These are phyloP conservation scores for Tragelaphus strepsiceros DNA, from an alignment of 2,113 vertebrate species.

Conservation along the genomic window DNA sequence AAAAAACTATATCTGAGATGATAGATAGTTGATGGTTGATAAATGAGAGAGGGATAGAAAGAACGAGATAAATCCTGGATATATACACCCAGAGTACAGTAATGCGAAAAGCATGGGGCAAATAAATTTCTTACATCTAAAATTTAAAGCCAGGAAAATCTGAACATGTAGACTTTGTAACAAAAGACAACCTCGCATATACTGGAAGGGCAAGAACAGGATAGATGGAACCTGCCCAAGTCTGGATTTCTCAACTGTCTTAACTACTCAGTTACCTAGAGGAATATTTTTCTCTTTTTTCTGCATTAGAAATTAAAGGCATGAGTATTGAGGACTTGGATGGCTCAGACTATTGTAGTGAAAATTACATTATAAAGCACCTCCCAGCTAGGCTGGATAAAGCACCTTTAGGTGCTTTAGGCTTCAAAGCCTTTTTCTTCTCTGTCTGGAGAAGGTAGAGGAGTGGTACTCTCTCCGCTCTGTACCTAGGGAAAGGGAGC, in stretches of 20 bases:
- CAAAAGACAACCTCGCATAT: not conserved
- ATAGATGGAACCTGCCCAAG: not conserved
- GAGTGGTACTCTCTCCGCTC: not conserved
- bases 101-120: not conserved
- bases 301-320: slow-evolving; percentile 8
- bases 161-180: not conserved
- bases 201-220: not conserved
- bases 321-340: not conserved
- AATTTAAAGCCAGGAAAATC: slow-evolving; percentile 2
- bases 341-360: not conserved
- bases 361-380: not conserved
- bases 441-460: not conserved
- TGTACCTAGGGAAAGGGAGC: not conserved
- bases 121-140: not conserved
- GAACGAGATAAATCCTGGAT: not conserved
- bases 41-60: not conserved
- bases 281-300: not conserved
- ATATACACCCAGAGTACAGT: not conserved
- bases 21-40: not conserved
- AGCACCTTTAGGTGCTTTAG: not conserved
- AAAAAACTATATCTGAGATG: not conserved
- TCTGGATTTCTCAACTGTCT: slow-evolving; percentile 4
- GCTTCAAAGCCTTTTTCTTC: not conserved
- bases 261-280: not conserved
- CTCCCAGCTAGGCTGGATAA: not conserved